Percentiles rank a stretch among this genome's conserved stretches.
Evolutionary conservation across 2,797 vertebrate species (phyloP).

Genomic region (Rhinoraja longicauda): DNA sequence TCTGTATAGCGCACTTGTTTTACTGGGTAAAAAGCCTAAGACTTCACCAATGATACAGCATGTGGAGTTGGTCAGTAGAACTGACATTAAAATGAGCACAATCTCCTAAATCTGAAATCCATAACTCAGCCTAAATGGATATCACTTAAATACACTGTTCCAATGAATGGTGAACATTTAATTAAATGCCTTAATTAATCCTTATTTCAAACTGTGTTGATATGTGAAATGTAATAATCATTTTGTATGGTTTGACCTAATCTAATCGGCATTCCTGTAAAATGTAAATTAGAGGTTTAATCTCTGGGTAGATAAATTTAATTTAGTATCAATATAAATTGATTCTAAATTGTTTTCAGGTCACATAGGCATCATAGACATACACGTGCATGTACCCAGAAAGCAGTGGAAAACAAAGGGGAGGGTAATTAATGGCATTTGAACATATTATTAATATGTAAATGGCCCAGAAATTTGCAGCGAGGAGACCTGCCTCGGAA

Average conservation of each 20-base stretch:
- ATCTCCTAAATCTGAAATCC: neutral
- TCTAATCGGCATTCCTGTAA: neutral
- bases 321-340: conserved; percentile 8
- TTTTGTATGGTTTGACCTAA: neutral
- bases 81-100: neutral
- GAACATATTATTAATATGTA: neutral
- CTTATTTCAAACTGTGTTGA: neutral
- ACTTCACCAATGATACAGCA: neutral
- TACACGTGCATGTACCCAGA: neutral
- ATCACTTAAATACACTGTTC: neutral
- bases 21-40: neutral
- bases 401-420: neutral
- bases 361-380: neutral
- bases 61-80: neutral
- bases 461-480: neutral
- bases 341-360: neutral
- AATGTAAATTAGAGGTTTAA: neutral
- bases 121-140: no score
- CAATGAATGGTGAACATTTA: neutral
- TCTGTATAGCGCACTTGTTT: neutral
- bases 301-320: neutral
- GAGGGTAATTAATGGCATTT: neutral
- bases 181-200: neutral
- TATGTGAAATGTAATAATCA: neutral
- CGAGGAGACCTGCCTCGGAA: neutral